Base-by-base conservation (phyloP, 2,113 vertebrate species). In the Brachirus orientalis region DNA sequence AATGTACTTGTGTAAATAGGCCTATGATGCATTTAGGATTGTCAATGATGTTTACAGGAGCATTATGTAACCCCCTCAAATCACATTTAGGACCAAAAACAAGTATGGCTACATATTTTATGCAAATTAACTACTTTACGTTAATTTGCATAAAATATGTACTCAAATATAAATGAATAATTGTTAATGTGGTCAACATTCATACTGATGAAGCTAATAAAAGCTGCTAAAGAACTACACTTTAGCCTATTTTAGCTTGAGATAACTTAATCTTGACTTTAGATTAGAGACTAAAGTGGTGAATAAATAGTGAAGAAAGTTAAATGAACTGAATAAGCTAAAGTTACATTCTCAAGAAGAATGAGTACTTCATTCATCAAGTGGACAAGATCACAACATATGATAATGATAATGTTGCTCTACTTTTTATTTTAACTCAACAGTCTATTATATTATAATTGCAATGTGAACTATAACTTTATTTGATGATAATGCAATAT, bases 1-100 rank as follows among this genome's bases (percentile, higher is more conserved):
- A 70, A 45, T 63, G 56, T 52, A 76, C 69, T 85, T 54, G 72
- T 77, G 57, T 53, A 63, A 56, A 90, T 72, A 80, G 55, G 28
- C 28, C 66, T 40, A 47, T 28, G 50, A 40, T 51, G 48, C 68
- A 7, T 69, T 72, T 68, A 54, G 10, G 40, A 47, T 55, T 6
- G 4, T 20, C 8, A n/a, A 22, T 61, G 46, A 37, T 35, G 51
- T 67, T 45, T 56, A 17, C 8, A 56, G n/a, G 12, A n/a, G 35
- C 40, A 68, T 40, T 16, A 45, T 64, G 10, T 65, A 11, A 65
- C 46, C 54, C n/a, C 48, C 40, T n/a, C 67, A n/a, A n/a, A 59
- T 43, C 4, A 28, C 37, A 37, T 51, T 62, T 63, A 19, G 13
- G 2, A 50, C 45, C 44, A 64, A 11, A 56, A 62, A 28, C 1